A percentile compares a stretch with the other conserved stretches of the same genome.
Evolutionary conservation across 92 coral and sea anemone species (phyloP).

Genomic region (Zoanthus sociatus): DNA sequence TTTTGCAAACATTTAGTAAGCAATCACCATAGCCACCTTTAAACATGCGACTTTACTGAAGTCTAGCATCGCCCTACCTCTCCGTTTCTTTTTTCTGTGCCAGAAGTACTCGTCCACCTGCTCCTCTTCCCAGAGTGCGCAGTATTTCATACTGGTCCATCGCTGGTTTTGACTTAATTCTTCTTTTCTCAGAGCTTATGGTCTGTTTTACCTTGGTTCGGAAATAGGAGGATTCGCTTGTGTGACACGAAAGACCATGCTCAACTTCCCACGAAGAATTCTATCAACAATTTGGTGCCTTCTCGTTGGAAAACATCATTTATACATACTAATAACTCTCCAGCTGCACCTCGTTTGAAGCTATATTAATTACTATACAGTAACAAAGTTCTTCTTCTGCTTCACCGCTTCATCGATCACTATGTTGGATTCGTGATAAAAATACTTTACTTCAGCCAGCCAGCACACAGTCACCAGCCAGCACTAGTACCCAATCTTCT

Average conservation of each 20-base stretch:
- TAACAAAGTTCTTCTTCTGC: background rate
- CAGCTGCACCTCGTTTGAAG: too few relatives aligned
- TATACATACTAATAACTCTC: too few relatives aligned
- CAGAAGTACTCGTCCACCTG: constrained; percentile 86
- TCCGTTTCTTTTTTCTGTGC: constrained; percentile 80
- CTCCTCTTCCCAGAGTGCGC: constrained; percentile 84
- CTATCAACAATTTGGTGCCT: background rate
- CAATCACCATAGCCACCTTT: too few relatives aligned
- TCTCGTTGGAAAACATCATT: background rate
- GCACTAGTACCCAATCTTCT: constrained; percentile 5
- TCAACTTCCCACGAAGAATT: background rate
- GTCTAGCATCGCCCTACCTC: constrained; percentile 56
- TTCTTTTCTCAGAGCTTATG: background rate
- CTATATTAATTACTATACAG: too few relatives aligned
- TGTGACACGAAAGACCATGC: background rate
- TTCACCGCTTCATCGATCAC: too few relatives aligned
- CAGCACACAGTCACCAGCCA: background rate
- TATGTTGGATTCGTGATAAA: background rate
- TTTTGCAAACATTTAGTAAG: too few relatives aligned
- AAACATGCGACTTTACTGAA: too few relatives aligned
- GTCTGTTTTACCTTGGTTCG: background rate
- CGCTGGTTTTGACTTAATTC: background rate
- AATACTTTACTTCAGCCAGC: background rate
- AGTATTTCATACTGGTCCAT: constrained; percentile 90
- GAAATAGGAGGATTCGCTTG: background rate